These are phyloP conservation scores for Scaptomyza pallida DNA, from an alignment of 1,140 invertebrate genomes.

Conservation along the genomic window DNA sequence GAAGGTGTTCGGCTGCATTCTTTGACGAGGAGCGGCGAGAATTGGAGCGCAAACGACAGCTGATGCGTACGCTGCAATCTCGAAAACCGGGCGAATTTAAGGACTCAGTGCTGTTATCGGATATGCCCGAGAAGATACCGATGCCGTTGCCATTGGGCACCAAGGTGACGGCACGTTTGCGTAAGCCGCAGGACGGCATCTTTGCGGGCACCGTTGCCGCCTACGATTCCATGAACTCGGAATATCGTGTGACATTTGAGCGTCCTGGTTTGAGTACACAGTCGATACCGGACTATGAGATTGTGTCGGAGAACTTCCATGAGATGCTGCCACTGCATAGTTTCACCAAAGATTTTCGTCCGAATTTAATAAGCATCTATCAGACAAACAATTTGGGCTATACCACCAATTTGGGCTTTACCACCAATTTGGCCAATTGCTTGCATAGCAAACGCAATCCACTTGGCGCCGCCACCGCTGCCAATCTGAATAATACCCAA, in stretches of 20 bases:
- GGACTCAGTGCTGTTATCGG: conserved; percentile 90
- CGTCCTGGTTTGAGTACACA: conserved; percentile 96
- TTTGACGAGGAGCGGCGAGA: conserved; percentile 97
- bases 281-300: conserved; percentile 98
- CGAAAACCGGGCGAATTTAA: conserved; percentile 89
- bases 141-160: conserved; percentile 98
- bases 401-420: conserved; percentile 66
- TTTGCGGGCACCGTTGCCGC: conserved; percentile 98
- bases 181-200: conserved; percentile 97
- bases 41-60: conserved; percentile 94
- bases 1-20: conserved; percentile 96
- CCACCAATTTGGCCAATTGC: conserved; percentile 52
- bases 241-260: conserved; percentile 99
- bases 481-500: conserved; percentile 83
- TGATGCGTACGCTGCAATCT: conserved; percentile 97
- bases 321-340: conserved; percentile 95
- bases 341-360: conserved; percentile 92
- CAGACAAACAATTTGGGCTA: conserved; percentile 72
- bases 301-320: conserved; percentile 95
- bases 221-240: conserved; percentile 98
- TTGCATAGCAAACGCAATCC: conserved; percentile 47
- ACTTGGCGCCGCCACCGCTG: neutral
- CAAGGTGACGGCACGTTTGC: conserved; percentile 95
- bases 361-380: conserved; percentile 86
- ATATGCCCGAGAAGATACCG: conserved; percentile 97